Conservation (phyloP, 2,113 vertebrate genomes). For the Ptychochromis oligacanthus region DNA sequence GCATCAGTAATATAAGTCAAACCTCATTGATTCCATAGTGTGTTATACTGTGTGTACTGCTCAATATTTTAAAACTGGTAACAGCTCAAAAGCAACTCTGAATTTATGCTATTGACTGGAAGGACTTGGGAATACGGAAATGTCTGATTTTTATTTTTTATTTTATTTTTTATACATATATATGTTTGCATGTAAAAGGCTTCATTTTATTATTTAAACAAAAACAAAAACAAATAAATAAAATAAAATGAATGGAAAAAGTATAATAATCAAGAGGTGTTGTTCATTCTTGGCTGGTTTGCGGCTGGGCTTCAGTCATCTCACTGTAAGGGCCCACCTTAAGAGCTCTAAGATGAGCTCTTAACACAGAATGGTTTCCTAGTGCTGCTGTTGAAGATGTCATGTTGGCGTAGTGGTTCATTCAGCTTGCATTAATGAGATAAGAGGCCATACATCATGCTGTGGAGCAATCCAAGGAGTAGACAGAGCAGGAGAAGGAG, state of each 20-base stretch:
- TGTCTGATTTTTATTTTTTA: accelerated
- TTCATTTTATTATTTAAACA: not conserved
- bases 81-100: not conserved
- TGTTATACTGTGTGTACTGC: not conserved
- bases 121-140: not conserved
- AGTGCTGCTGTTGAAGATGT: slow-evolving; percentile 68
- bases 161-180: no score
- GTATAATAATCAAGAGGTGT: not conserved
- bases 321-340: slow-evolving; percentile 47
- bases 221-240: not conserved
- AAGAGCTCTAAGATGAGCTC: slow-evolving; percentile 71
- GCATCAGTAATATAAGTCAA: not conserved
- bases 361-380: slow-evolving; percentile 58
- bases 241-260: not conserved
- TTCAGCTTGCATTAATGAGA: slow-evolving; percentile 59
- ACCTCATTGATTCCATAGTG: not conserved
- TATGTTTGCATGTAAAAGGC: not conserved
- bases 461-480: slow-evolving; percentile 28
- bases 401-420: slow-evolving; percentile 65
- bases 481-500: slow-evolving; percentile 6
- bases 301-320: not conserved
- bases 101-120: not conserved
- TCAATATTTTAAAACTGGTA: not conserved
- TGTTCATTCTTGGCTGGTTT: not conserved
- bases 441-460: slow-evolving; percentile 67